Evolutionary conservation across 2,113 vertebrate species (phyloP), one percentile per base, ranked within the genome.

Genomic region (Epinephelus moara): DNA sequence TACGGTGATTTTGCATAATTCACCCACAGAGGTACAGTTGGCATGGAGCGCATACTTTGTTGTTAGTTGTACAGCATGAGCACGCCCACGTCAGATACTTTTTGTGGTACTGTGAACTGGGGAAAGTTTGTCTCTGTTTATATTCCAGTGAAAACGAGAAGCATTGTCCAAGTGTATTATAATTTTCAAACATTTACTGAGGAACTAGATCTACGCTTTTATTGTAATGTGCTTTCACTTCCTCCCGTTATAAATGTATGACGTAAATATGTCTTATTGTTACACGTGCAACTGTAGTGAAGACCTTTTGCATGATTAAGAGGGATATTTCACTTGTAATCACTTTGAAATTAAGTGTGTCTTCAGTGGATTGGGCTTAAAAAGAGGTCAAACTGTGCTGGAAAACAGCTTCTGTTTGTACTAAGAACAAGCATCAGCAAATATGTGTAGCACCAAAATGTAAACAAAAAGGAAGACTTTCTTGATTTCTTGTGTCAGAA

Each of bases 1-100:
- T 61, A 53, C 62, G 37, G 11, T 78, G 73, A 77, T 72, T 84
- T 85, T 86, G 76, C 82, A 88, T 84, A 81, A 79, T 81, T 88
- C 80, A 78, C 61, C 73, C 87, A 85, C 80, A 78, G 75, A 45
- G 33, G 49, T 82, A 40, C 64, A 78, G 55, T 42, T 83, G 53
- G 77, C 78, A 60, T 12, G 42, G 27, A 57, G 40, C 47, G 4
- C 37, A 40, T 23, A 77, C 55, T 84, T 78, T 89, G 63, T 84
- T 45, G 42, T 45, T 84, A 70, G 75, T 42, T 30, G 75, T 80
- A 40, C 69, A 82, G 68, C 79, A 61, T 25, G 73, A 74, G 68
- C 19, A 71, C 53, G 23, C 89, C 86, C 86, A 88, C 75, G 56
- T 79, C 3, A 23, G 27, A 67, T 18, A 77, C 55, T 75, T 78